phyloP scores from a whole-genome alignment of 2,797 vertebrate genomes.

The Muscicapa striata region DNA sequence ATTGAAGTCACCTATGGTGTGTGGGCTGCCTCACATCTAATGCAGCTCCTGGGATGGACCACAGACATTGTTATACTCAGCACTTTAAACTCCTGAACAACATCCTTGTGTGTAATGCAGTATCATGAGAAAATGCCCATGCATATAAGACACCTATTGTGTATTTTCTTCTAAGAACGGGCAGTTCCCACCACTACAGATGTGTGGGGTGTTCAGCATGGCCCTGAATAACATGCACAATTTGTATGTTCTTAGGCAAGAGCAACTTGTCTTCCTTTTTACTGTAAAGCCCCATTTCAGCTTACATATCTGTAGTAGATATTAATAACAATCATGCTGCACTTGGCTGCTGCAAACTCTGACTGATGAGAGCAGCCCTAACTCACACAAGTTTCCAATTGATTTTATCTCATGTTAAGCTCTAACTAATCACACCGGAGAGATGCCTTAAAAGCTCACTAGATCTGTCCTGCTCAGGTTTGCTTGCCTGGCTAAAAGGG shows the following conservation, averaged over 20 bases:
- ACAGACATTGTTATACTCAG: accelerated
- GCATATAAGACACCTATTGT: background rate
- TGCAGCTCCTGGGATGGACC: background rate
- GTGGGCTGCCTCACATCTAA: background rate
- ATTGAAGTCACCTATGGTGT: background rate
- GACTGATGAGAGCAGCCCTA: slow-evolving; percentile 58
- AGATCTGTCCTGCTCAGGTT: slow-evolving; percentile 28
- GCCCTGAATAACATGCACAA: background rate
- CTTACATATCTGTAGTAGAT: slow-evolving; percentile 19
- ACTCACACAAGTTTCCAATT: slow-evolving; percentile 65
- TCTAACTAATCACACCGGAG: slow-evolving; percentile 56
- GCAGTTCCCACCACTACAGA: background rate
- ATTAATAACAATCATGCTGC: slow-evolving; percentile 59
- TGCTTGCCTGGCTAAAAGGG: background rate
- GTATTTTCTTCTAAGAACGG: background rate
- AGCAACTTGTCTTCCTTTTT: slow-evolving; percentile 47
- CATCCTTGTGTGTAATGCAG: background rate
- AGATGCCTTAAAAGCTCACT: slow-evolving; percentile 56
- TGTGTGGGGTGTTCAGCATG: accelerated
- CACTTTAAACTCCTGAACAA: background rate
- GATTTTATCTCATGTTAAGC: slow-evolving; percentile 68
- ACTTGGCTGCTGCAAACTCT: slow-evolving; percentile 60
- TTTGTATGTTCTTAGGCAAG: background rate
- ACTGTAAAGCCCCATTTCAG: slow-evolving; percentile 34
- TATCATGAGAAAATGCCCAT: background rate